Percentiles rank a stretch among this genome's conserved stretches.
These are phyloP conservation scores for Hippocampus kuda DNA, from an alignment of 2,797 vertebrate genomes.

Conservation along the genomic window DNA sequence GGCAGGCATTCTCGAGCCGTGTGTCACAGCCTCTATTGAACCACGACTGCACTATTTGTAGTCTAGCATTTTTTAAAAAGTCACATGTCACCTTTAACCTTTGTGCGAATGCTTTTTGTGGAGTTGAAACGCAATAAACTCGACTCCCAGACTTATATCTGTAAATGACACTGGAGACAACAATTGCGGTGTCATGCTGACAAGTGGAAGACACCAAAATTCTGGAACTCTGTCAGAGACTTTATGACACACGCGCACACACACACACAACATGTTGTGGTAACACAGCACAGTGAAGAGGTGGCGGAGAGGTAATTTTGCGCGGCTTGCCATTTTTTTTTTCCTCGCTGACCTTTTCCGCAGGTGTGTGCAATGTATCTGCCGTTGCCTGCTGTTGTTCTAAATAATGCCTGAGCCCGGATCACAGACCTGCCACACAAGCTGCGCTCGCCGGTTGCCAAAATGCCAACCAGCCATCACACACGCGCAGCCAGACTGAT, in stretches of 20 bases:
- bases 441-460: conserved; percentile 49
- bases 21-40: not conserved
- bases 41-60: not conserved
- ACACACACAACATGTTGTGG: conserved; percentile 21
- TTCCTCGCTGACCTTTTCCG: conserved; percentile 67
- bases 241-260: not conserved
- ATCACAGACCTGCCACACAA: conserved; percentile 54
- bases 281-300: conserved; percentile 49
- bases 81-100: not conserved
- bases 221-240: conserved; percentile 34
- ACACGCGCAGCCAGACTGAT: conserved; percentile 53
- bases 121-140: not conserved
- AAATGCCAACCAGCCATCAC: conserved; percentile 59
- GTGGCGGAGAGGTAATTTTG: conserved; percentile 62
- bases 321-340: conserved; percentile 58
- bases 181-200: not conserved
- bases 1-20: not conserved
- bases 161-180: not conserved
- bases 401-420: conserved; percentile 60
- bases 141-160: not conserved
- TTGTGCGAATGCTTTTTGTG: not conserved
- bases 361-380: conserved; percentile 61
- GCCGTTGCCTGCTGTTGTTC: conserved; percentile 45
- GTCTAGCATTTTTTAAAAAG: not conserved
- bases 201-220: conserved; percentile 11